Percentiles rank a stretch among this genome's conserved stretches.
These are phyloP conservation scores for Parauchenoglanis ngamensis DNA, from an alignment of 2,797 vertebrate genomes.

Conservation along the genomic window DNA sequence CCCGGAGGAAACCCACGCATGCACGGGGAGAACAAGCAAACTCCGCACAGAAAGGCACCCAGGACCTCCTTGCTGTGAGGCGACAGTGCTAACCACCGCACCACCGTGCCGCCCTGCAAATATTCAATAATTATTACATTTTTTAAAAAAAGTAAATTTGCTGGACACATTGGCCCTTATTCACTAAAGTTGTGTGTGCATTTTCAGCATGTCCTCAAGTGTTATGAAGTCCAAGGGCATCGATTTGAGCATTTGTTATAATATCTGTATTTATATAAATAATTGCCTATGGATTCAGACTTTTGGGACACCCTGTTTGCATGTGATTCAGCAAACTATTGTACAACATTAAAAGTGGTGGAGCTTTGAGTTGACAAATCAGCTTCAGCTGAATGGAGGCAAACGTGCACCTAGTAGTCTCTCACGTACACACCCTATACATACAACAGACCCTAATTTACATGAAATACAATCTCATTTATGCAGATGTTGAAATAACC, in stretches of 20 bases:
- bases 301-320: not conserved
- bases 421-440: not conserved
- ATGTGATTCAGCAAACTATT: not conserved
- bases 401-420: not conserved
- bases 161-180: not conserved
- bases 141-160: not conserved
- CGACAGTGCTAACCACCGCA: too few species aligned
- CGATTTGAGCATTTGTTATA: too few species aligned
- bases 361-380: not conserved
- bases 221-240: not conserved
- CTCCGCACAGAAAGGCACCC: too few species aligned
- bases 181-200: not conserved
- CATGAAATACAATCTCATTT: not conserved
- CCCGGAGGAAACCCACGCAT: too few species aligned
- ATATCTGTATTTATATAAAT: too few species aligned
- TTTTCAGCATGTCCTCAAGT: too few species aligned
- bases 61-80: too few species aligned
- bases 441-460: not conserved
- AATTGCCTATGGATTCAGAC: too few species aligned
- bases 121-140: not conserved
- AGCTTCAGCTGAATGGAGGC: not conserved
- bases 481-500: not conserved
- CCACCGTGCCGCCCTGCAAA: not conserved
- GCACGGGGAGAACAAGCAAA: too few species aligned
- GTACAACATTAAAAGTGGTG: not conserved